Conservation (phyloP, 2,888 invertebrate genomes). For the Plusia festucae region DNA sequence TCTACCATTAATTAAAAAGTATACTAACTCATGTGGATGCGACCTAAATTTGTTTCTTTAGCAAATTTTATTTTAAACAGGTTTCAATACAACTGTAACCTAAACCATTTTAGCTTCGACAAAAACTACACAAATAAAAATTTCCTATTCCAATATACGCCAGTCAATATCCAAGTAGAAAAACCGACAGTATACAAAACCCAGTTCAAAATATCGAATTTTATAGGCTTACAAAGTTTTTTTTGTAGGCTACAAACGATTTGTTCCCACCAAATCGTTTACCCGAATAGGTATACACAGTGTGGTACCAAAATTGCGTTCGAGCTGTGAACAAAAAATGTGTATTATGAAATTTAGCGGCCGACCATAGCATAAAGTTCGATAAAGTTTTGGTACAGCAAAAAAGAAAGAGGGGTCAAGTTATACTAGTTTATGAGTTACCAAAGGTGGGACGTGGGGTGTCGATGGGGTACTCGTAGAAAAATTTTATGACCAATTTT, state of each 20-base stretch:
- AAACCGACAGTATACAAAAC: constrained; percentile 24
- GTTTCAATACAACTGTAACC: background rate
- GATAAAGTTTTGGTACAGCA: constrained; percentile 44
- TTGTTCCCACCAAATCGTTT: constrained; percentile 34
- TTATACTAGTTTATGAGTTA: constrained; percentile 53
- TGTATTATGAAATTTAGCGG: constrained; percentile 69
- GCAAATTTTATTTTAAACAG: background rate
- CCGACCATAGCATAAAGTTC: constrained; percentile 49
- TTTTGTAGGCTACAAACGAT: constrained; percentile 28
- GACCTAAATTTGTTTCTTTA: no score
- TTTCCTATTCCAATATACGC: constrained; percentile 11
- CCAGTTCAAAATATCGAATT: constrained; percentile 21
- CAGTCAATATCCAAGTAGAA: constrained; percentile 31
- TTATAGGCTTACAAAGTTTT: constrained; percentile 19
- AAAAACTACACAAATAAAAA: constrained; percentile 11
- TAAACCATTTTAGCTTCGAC: background rate
- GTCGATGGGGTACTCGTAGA: background rate
- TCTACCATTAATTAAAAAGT: no score
- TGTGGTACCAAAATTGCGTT: constrained; percentile 64
- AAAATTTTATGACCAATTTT: background rate
- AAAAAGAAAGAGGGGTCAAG: constrained; percentile 50
- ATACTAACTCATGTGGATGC: no score
- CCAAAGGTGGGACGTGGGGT: constrained; percentile 8
- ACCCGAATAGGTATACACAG: constrained; percentile 49
- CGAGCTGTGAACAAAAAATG: constrained; percentile 65